A percentile compares a stretch with the other conserved stretches of the same genome.
These are phyloP conservation scores for Trinorchestia longiramus DNA, from an alignment of 1,140 invertebrate genomes.

Conservation along the genomic window DNA sequence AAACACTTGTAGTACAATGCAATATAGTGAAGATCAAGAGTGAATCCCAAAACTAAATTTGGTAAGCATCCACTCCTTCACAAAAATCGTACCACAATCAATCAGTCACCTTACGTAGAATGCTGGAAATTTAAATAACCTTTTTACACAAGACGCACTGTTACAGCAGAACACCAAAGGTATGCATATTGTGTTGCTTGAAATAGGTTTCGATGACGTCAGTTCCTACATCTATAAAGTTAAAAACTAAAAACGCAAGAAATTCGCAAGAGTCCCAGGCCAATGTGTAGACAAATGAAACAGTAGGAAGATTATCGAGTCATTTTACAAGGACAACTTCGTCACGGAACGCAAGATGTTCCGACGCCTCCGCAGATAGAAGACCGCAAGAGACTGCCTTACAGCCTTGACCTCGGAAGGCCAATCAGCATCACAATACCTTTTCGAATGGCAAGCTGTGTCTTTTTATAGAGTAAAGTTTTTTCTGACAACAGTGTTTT, in stretches of 20 bases:
- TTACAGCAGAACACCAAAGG: background rate
- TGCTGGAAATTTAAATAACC: background rate
- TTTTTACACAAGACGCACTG: background rate
- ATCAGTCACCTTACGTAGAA: background rate
- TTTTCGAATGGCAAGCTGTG: too few relatives aligned
- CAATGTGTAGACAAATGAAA: background rate
- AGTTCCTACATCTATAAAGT: background rate
- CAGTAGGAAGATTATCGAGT: background rate
- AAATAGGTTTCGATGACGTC: background rate
- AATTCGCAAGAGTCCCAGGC: background rate
- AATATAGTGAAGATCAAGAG: background rate
- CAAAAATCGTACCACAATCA: background rate
- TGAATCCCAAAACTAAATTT: background rate
- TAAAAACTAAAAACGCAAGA: too few relatives aligned
- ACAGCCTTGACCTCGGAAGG: background rate
- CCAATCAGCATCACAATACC: background rate
- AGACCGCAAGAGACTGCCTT: background rate
- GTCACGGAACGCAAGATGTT: background rate
- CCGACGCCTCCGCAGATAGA: background rate
- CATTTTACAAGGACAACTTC: background rate
- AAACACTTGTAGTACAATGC: background rate
- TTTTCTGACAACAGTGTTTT: background rate
- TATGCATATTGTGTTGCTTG: too few relatives aligned
- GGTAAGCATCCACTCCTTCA: background rate
- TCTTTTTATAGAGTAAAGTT: too few relatives aligned